Evolutionary conservation across 2,888 invertebrate genomes (phyloP).

Genomic region (Molanna angustata): DNA sequence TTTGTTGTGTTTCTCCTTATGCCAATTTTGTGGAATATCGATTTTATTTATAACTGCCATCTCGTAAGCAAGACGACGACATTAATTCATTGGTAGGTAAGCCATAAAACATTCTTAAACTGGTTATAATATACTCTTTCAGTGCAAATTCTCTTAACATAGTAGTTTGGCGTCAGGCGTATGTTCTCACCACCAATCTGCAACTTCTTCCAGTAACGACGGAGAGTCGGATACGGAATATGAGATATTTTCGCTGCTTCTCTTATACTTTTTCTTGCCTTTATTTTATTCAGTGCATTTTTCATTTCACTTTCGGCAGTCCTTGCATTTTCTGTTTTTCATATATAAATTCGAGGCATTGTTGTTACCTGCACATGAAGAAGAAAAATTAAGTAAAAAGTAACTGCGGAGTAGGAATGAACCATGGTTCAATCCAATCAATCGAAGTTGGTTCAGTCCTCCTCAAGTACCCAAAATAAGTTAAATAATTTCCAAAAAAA

Average conservation of each 20-base stretch:
- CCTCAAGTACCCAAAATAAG: background rate
- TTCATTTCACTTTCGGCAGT: background rate
- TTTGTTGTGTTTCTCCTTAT: background rate
- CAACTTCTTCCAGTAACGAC: constrained; percentile 3
- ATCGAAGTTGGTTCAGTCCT: background rate
- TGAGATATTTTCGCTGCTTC: background rate
- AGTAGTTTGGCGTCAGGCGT: constrained; percentile 6
- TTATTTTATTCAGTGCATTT: constrained; percentile 3
- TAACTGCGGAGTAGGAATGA: background rate
- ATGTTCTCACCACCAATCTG: constrained; percentile 4
- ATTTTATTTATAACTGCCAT: background rate
- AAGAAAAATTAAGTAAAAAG: background rate
- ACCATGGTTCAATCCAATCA: background rate
- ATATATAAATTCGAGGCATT: background rate
- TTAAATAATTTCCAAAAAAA: background rate
- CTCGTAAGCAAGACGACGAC: background rate
- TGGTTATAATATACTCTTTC: constrained; percentile 5
- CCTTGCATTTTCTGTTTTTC: background rate
- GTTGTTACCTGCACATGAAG: background rate
- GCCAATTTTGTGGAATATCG: background rate
- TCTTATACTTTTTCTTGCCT: constrained; percentile 1
- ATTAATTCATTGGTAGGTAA: background rate
- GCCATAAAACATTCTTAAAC: constrained; percentile 5
- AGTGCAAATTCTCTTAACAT: constrained; percentile 3
- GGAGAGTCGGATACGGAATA: constrained; percentile 6